Percentiles rank a stretch among this genome's conserved stretches.
Evolutionary conservation across 1,140 invertebrate species (phyloP).

Genomic region (Phymorhynchus buccinoides): DNA sequence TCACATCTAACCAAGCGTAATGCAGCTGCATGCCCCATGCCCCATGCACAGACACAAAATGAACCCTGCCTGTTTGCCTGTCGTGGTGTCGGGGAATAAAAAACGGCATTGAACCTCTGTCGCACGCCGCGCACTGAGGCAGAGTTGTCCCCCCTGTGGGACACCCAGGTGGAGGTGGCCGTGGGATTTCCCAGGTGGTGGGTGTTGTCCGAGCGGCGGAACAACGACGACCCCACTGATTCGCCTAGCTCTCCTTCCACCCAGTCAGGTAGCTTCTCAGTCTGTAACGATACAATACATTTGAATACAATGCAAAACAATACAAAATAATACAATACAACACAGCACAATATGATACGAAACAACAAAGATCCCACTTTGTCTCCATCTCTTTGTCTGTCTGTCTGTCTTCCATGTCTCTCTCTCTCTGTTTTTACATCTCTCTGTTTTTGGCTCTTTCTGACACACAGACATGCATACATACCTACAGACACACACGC

Average conservation of each 20-base stretch:
- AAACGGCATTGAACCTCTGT: slow-evolving; percentile 46
- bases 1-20: no score
- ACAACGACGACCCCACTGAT: slow-evolving; percentile 62
- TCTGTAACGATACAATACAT: slow-evolving; percentile 32
- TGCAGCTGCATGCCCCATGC: slow-evolving; percentile 9
- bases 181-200: slow-evolving; percentile 59
- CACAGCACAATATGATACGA: slow-evolving; percentile 1
- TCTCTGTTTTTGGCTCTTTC: no score
- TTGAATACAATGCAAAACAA: neutral
- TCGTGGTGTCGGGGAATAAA: slow-evolving; percentile 43
- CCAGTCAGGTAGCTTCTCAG: slow-evolving; percentile 67
- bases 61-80: slow-evolving; percentile 34
- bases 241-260: slow-evolving; percentile 65
- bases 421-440: no score
- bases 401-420: no score
- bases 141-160: slow-evolving; percentile 45
- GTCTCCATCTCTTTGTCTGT: no score
- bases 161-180: slow-evolving; percentile 63
- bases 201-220: slow-evolving; percentile 48
- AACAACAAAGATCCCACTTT: slow-evolving; percentile 13
- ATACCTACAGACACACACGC: slow-evolving; percentile 18
- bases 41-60: slow-evolving; percentile 21
- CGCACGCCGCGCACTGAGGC: slow-evolving; percentile 45
- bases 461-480: no score
- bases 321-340: neutral